Base-by-base conservation (phyloP, 2,113 vertebrate genomes). In the Manacus vitellinus region DNA sequence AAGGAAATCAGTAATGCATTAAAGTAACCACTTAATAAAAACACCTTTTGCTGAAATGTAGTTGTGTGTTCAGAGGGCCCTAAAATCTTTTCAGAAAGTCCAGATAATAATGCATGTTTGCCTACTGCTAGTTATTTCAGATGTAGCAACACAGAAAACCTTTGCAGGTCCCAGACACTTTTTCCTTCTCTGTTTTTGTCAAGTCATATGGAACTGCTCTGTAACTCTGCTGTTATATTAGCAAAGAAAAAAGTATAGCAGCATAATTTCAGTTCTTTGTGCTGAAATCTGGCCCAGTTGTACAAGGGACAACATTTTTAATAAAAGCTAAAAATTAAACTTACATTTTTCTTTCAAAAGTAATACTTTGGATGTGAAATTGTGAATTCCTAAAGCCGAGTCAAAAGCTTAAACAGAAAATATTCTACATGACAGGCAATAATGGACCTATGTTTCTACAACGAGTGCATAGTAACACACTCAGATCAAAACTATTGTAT, bases 221-320 rank as follows among this genome's bases (percentile, higher is more conserved):
- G 5, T 24, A 80, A 9, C 28, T 65, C 8, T 6, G 19, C 52
- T 30, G 63, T 35, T 59, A 22, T 12, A 9, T 21, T 52, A 65
- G 23, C 47, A 68, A 73, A 71, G 28, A 37, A 41, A 68, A 82
- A 18, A 56, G 4, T 1, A 58, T 5, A 70, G 52, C 14, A 78
- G 35, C 33, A 74, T 8, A 35, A 8, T 33, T 55, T 52, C 70
- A 70, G 20, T 1, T 71, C 63, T 20, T 14, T 56, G 14, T 1
- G 41, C 31, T 77, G 23, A 35, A 67, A 47, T 54, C 2, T n/a
- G 22, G 31, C 59, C 14, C 65, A 74, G 20, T 24, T 31, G 39
- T 7, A 56, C 1, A 0, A 14, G 2, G 25, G 17, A 17, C 7
- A 41, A 27, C 1, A 28, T 70, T 62, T 71, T 49, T 33, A 14